A percentile compares a stretch with the other conserved stretches of the same genome.
Conservation (phyloP, 2,113 vertebrate species). For the Myotis yumanensis region DNA sequence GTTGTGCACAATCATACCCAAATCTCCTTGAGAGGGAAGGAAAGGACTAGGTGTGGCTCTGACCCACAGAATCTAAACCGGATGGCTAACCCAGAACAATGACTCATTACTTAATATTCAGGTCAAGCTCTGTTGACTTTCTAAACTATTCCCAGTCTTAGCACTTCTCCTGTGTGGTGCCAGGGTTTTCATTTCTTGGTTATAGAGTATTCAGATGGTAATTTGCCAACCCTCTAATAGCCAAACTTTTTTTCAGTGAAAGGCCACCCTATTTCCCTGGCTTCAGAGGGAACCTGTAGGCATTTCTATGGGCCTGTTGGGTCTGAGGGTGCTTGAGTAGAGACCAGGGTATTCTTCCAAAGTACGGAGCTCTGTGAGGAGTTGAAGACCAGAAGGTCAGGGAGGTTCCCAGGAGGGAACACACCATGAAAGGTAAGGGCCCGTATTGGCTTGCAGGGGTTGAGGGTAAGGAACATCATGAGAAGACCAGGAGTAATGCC, state of each 20-base stretch:
- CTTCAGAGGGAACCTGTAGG: neutral
- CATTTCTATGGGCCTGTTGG: neutral
- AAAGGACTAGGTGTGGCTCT: neutral
- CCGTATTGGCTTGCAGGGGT: slow-evolving; percentile 66
- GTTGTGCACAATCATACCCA: neutral
- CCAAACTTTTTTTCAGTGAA: neutral
- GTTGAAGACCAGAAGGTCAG: slow-evolving; percentile 58
- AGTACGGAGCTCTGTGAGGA: slow-evolving; percentile 42
- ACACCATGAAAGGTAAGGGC: slow-evolving; percentile 81
- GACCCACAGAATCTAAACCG: neutral
- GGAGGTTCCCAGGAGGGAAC: slow-evolving; percentile 68
- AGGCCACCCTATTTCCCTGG: neutral
- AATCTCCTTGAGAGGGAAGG: neutral
- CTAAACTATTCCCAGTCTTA: neutral
- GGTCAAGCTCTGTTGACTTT: slow-evolving; percentile 3
- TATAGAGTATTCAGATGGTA: neutral
- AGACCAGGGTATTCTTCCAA: neutral
- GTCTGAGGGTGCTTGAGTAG: neutral
- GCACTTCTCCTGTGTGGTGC: neutral
- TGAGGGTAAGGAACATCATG: slow-evolving; percentile 59
- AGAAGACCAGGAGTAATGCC: slow-evolving; percentile 68
- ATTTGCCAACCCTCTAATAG: neutral
- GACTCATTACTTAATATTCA: slow-evolving; percentile 41
- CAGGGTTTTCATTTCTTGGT: slow-evolving; percentile 5
- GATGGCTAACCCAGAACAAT: neutral